Conservation (phyloP, 37 sponge, comb jelly and placozoan genomes). For the Crambe crambe region DNA sequence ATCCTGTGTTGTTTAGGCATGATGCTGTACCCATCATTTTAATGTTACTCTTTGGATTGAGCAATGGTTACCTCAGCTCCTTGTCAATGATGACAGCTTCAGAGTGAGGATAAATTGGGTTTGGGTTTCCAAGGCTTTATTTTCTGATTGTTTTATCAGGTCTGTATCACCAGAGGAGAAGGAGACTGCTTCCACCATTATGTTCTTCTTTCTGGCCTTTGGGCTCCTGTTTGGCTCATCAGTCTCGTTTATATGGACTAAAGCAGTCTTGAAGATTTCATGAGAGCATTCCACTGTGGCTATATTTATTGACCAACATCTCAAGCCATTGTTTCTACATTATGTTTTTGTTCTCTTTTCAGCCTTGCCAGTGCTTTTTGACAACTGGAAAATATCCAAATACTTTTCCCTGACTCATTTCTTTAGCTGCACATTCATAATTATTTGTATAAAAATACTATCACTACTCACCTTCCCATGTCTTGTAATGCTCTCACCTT, state of each 20-base stretch:
- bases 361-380: too few relatives aligned
- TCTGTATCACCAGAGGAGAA: slow-evolving; percentile 29
- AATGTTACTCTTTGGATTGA: slow-evolving; percentile 56
- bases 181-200: slow-evolving; percentile 70
- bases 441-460: too few relatives aligned
- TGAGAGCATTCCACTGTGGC: too few relatives aligned
- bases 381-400: slow-evolving; percentile 29
- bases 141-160: too few relatives aligned
- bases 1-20: slow-evolving; percentile 2
- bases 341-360: too few relatives aligned
- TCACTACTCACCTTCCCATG: slow-evolving; percentile 67
- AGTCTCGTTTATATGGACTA: slow-evolving; percentile 61
- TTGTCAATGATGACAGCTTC: slow-evolving; percentile 80
- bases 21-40: slow-evolving; percentile 80
- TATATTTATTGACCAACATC: too few relatives aligned
- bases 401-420: slow-evolving; percentile 63
- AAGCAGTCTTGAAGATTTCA: slow-evolving; percentile 1
- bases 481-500: slow-evolving; percentile 67
- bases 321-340: too few relatives aligned
- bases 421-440: slow-evolving; percentile 36
- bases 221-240: slow-evolving; percentile 50
- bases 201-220: slow-evolving; percentile 43
- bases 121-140: too few relatives aligned
- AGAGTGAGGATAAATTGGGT: slow-evolving; percentile 58
- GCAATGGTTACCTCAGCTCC: slow-evolving; percentile 87